Percentiles rank a stretch among this genome's conserved stretches.
Evolutionary conservation across 2,888 invertebrate genomes (phyloP).

Genomic region (Tinea trinotella): DNA sequence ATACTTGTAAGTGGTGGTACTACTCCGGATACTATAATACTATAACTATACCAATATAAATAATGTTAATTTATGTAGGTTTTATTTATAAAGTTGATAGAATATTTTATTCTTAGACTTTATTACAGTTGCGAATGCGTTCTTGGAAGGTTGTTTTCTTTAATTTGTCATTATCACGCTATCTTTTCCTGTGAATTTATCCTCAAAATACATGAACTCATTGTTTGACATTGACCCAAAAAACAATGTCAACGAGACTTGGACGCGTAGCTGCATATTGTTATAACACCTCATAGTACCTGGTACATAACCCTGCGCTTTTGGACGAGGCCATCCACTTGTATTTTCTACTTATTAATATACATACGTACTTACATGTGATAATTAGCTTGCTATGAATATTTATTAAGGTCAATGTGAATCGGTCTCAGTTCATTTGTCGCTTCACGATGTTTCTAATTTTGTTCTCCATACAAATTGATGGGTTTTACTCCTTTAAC

Average conservation of each 20-base stretch:
- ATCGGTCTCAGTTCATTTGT: no score
- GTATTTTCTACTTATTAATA: conserved; percentile 2
- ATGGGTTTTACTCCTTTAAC: no score
- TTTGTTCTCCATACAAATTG: no score
- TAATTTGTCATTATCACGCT: neutral
- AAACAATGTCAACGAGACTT: conserved; percentile 15
- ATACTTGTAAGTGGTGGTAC: no score
- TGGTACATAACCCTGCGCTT: neutral
- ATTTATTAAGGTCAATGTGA: neutral
- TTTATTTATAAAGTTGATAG: no score
- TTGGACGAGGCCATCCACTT: conserved; percentile 1
- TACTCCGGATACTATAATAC: no score
- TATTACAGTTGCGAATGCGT: no score
- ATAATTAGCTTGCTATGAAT: neutral
- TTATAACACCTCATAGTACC: neutral
- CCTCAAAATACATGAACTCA: conserved; percentile 2
- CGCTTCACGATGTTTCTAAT: no score
- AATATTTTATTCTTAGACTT: no score
- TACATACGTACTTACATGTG: neutral
- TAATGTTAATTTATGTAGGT: no score
- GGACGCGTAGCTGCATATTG: neutral
- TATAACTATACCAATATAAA: no score
- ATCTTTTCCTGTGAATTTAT: neutral
- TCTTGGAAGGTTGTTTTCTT: neutral
- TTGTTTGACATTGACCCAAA: conserved; percentile 2